phyloP scores from a whole-genome alignment of 2,888 invertebrate species.

The Rhingia campestris region DNA sequence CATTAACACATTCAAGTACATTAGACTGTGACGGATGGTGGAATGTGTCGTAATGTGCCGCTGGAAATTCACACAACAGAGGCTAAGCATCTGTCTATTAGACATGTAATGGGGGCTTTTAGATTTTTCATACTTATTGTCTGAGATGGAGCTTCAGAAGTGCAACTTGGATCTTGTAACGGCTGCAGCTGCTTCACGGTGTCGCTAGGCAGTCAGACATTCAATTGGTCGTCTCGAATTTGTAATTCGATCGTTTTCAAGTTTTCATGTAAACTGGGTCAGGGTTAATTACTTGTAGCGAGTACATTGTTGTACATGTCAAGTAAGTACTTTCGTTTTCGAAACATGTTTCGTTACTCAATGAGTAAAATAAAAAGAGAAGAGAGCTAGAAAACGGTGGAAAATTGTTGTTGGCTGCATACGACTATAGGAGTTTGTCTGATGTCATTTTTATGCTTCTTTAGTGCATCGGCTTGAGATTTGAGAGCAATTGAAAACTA shows the following conservation, averaged over 20 bases:
- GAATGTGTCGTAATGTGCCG: slow-evolving; percentile 46
- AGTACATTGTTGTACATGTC: slow-evolving; percentile 25
- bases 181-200: slow-evolving; percentile 29
- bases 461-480: neutral
- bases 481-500: too few relatives aligned
- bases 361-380: slow-evolving; percentile 12
- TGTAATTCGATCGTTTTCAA: slow-evolving; percentile 68
- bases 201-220: slow-evolving; percentile 7
- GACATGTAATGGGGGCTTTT: slow-evolving; percentile 14
- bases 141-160: neutral
- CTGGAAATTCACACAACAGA: slow-evolving; percentile 44
- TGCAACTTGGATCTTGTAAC: neutral
- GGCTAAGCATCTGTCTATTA: slow-evolving; percentile 8
- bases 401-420: neutral
- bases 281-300: slow-evolving; percentile 63
- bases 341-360: slow-evolving; percentile 61
- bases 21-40: neutral
- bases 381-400: neutral
- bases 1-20: slow-evolving; percentile 46
- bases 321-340: slow-evolving; percentile 63
- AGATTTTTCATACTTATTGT: slow-evolving; percentile 9
- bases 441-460: slow-evolving; percentile 15
- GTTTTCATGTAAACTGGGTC: slow-evolving; percentile 67
- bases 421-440: neutral
- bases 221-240: slow-evolving; percentile 56